Conservation (phyloP, 2,113 vertebrate species). For the Leuciscus idus region DNA sequence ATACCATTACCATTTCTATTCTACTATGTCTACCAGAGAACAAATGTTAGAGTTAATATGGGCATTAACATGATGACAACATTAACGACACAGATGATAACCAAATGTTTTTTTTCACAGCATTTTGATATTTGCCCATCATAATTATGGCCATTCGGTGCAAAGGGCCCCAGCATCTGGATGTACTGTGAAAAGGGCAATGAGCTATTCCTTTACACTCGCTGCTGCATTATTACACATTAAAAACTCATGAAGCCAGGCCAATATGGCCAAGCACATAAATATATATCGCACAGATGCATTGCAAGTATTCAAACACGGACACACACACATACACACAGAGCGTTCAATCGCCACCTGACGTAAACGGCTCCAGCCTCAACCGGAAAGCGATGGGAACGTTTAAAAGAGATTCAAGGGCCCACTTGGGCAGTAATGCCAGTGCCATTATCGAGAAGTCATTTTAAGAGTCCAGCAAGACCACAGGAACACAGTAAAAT, state of each 20-base stretch:
- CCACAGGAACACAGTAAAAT: slow-evolving; percentile 15
- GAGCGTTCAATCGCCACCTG: neutral
- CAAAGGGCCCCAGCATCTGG: slow-evolving; percentile 73
- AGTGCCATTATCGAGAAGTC: slow-evolving; percentile 17
- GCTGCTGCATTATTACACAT: slow-evolving; percentile 67
- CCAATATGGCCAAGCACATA: slow-evolving; percentile 57
- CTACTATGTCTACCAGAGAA: neutral
- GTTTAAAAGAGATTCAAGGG: slow-evolving; percentile 26
- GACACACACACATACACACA: slow-evolving; percentile 22
- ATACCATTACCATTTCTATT: neutral
- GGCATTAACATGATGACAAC: slow-evolving; percentile 14
- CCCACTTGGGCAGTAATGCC: neutral
- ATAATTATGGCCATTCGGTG: slow-evolving; percentile 68
- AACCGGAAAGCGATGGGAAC: neutral
- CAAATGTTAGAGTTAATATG: slow-evolving; percentile 4
- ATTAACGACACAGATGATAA: slow-evolving; percentile 19
- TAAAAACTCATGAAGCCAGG: slow-evolving; percentile 72
- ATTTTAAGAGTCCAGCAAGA: slow-evolving; percentile 29
- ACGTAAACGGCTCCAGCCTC: slow-evolving; percentile 3
- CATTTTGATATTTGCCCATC: slow-evolving; percentile 67
- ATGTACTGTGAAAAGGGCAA: slow-evolving; percentile 75
- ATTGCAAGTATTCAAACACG: neutral
- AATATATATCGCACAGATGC: slow-evolving; percentile 25
- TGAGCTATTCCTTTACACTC: slow-evolving; percentile 70
- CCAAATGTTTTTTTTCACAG: slow-evolving; percentile 48